Evolutionary conservation across 1,140 invertebrate genomes (phyloP).

Genomic region (Lerema accius): DNA sequence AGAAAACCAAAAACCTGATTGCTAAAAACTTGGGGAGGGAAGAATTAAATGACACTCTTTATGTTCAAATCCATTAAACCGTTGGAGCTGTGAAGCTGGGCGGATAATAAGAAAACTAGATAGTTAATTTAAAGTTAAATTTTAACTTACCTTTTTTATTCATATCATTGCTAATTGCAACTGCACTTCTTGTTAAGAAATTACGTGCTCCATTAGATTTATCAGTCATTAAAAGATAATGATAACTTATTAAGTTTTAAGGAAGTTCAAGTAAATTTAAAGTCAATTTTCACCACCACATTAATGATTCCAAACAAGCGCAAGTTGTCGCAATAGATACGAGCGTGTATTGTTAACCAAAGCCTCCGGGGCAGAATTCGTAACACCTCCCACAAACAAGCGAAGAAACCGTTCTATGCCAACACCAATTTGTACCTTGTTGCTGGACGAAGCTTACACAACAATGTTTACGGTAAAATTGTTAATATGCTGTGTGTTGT

Average conservation of each 20-base stretch:
- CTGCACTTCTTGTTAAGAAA: too few species aligned
- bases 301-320: conserved; percentile 32
- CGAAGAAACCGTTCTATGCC: conserved; percentile 29
- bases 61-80: too few species aligned
- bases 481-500: neutral
- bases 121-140: too few species aligned
- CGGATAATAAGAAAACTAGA: too few species aligned
- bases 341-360: conserved; percentile 37
- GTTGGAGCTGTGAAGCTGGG: too few species aligned
- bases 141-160: too few species aligned
- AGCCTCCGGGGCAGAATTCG: conserved; percentile 53
- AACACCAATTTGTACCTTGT: conserved; percentile 32
- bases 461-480: conserved; percentile 27
- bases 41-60: too few species aligned
- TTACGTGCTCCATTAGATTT: too few species aligned
- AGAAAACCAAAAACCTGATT: too few species aligned
- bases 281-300: conserved; percentile 27
- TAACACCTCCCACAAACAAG: conserved; percentile 52
- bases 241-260: conserved; percentile 1
- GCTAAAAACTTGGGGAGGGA: too few species aligned
- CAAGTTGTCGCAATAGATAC: conserved; percentile 37
- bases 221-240: too few species aligned
- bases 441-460: conserved; percentile 25
- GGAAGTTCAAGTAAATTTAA: conserved; percentile 5
- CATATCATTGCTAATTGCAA: too few species aligned